phyloP scores from a whole-genome alignment of 2,113 vertebrate species.

The Callipepla squamata region DNA sequence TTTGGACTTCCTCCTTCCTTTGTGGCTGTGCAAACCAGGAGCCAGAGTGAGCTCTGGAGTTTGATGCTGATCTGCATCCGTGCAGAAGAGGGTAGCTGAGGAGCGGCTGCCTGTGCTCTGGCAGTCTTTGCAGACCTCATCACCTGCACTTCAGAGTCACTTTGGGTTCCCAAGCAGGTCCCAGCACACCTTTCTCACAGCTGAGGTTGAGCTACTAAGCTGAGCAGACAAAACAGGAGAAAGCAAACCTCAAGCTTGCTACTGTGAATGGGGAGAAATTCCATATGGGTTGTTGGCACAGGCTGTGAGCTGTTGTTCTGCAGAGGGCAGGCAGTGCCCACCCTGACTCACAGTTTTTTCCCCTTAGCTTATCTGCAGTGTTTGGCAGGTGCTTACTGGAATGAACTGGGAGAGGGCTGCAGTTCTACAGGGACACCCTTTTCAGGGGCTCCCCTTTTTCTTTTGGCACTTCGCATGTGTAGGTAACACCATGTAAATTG shows the following conservation, averaged over 20 bases:
- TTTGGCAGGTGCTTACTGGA: neutral
- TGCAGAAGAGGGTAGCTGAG: neutral
- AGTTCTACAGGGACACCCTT: neutral
- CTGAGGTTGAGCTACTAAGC: neutral
- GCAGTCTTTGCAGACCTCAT: neutral
- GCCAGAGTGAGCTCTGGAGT: neutral
- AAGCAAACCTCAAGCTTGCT: neutral
- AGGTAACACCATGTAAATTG: neutral
- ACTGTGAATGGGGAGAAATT: neutral
- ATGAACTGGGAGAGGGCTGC: neutral
- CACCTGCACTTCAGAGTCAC: neutral
- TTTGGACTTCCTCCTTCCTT: conserved; percentile 1
- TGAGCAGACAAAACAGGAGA: neutral
- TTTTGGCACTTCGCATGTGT: neutral
- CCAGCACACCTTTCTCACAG: neutral
- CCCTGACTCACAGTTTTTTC: neutral
- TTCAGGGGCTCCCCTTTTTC: neutral
- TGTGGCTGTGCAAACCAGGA: neutral
- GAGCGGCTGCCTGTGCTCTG: neutral
- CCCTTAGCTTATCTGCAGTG: neutral
- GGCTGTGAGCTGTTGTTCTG: neutral
- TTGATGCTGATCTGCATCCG: neutral
- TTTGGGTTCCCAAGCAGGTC: rapidly evolving
- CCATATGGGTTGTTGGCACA: neutral
- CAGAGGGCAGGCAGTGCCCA: neutral